Evolutionary conservation across 2,888 invertebrate species (phyloP), one percentile per base, ranked within the genome.

Genomic region (Seira ritae): DNA sequence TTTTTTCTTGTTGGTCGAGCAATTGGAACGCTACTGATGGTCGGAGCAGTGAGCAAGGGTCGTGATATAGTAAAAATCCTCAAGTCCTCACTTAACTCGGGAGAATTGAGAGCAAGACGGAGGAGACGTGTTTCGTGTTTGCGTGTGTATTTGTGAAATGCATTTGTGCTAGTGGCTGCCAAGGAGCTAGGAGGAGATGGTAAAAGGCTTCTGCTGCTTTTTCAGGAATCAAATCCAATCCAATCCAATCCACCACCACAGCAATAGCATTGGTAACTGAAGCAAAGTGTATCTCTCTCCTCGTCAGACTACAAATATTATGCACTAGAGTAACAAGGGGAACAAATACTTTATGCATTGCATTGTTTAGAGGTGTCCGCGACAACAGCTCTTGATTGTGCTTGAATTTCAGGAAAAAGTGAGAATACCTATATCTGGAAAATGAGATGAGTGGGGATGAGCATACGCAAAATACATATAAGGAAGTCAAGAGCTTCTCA

Each of bases 21-120:
- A 77, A 83, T 83, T 83, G 72, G 74, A 83, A 69, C 83, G 78
- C 83, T 74, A 79, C 83, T 83, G 83, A 79, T 83, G 78, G 78
- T 65, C 70, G 42, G 68, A 55, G 17, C 65, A 79, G 83, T 78
- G 75, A 68, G 83, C 62, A 74, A 74, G 83, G 83, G 74, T 74
- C 78, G 79, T 83, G 70, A 83, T 83, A 83, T 83, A 83, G 83
- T 55, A 50, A 31, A 67, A 65, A 70, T 70, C 42, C 79, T 74
- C 69, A 60, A 46, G 55, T 46, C 2, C 12, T 70, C 10, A 1
- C 8, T 65, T 68, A 31, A 12, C 55, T 6, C 3, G 12, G 17
- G 22, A 19, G 12, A 65, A 19, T 65, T 20, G 19, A 15, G n/a
- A 17, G 1, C 12, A 42, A 42, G 46, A 10, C 46, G 46, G 46